A percentile compares a stretch with the other conserved stretches of the same genome.
Conservation (phyloP, 2,888 invertebrate species). For the Harpagoxenus sublaevis region DNA sequence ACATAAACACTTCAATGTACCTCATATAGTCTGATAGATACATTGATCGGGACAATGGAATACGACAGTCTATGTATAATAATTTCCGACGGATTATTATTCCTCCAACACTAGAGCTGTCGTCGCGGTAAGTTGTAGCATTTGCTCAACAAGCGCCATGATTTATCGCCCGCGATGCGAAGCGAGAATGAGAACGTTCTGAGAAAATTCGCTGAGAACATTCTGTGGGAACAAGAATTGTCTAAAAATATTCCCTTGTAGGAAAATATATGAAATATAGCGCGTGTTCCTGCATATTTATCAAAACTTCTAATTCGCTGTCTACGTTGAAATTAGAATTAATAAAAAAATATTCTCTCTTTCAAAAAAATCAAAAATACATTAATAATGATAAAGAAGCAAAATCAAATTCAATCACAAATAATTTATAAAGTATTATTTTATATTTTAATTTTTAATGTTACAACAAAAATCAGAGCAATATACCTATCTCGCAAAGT, state of each 20-base stretch:
- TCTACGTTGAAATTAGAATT: no score
- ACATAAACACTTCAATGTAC: constrained; percentile 39
- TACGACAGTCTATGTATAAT: constrained; percentile 29
- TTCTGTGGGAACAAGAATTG: not conserved
- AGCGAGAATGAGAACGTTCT: constrained; percentile 15
- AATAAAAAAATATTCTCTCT: no score
- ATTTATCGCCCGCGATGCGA: constrained; percentile 24
- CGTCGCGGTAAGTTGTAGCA: constrained; percentile 15
- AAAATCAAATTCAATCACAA: no score
- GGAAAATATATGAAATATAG: not conserved
- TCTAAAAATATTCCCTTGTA: not conserved
- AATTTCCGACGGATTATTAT: constrained; percentile 13
- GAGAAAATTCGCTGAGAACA: constrained; percentile 38
- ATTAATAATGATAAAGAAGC: no score
- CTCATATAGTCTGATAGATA: constrained; percentile 8
- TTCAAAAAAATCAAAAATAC: no score
- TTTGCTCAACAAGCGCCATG: constrained; percentile 20
- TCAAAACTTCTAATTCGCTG: no score
- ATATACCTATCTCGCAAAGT: no score
- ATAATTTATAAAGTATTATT: no score
- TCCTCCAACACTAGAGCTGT: constrained; percentile 10
- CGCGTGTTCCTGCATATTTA: no score
- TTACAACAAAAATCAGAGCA: no score
- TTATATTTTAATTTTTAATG: no score
- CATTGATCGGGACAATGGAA: constrained; percentile 37